Base-by-base conservation (phyloP, 2,797 vertebrate genomes). In the Acropternis orthonyx region DNA sequence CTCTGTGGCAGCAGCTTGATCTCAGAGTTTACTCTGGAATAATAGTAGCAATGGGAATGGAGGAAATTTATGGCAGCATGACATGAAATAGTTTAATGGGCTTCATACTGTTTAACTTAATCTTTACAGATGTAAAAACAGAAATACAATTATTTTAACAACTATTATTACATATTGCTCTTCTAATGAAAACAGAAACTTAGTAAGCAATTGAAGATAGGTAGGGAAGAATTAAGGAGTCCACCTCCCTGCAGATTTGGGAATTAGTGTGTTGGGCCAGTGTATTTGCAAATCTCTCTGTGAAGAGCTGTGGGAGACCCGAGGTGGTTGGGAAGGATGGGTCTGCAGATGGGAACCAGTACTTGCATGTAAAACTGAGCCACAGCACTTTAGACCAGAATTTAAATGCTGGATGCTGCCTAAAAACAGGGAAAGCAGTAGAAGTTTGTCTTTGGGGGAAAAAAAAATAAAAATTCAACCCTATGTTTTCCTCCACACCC, bases 121-220 rank as follows among this genome's bases (percentile, higher is more conserved):
- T 98, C 97, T 97, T 97, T 97, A 97, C 98, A 98, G 98, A 98
- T 98, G 98, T 98, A 96, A 98, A 98, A 98, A 96, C 97, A 97
- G 97, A 97, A 98, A 97, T 95, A 96, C 95, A 97, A 97, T 97
- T 96, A 97, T 97, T 98, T 97, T 97, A 98, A 97, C 97, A 97
- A 93, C 96, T 93, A 96, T 97, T 96, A 97, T 97, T 97, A 96
- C 95, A 97, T 96, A 97, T 95, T 97, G 97, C 96, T 94, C 82
- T 91, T 86, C 92, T 95, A 96, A 95, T 49, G 55, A 83, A 98
- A 97, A 95, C 93, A 96, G 78, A 28, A n/a, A 72, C 81, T 69
- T 51, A 85, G 94, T 95, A 91, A 93, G 95, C 82, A 56, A 66
- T 13, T 22, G 41, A 46, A 92, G 95, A 80, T 85, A 65, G 71